These are phyloP conservation scores for Argyrosomus regius DNA, from an alignment of 2,797 vertebrate genomes.

Conservation along the genomic window DNA sequence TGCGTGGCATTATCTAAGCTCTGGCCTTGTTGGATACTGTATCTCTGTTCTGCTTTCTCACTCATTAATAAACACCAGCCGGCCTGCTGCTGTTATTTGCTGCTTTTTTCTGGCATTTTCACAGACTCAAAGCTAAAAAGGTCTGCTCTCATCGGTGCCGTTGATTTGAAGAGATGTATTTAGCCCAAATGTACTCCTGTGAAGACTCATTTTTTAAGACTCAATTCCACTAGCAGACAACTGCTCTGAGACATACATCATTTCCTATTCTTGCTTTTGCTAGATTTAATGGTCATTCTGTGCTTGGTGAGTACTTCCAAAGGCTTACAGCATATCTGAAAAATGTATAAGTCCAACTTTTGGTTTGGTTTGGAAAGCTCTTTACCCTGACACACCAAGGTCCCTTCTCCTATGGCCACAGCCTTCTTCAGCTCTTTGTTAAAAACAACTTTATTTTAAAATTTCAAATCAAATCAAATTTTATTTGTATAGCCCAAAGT, in stretches of 20 bases:
- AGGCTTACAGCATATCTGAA: conserved; percentile 6
- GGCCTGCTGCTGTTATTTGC: conserved; percentile 38
- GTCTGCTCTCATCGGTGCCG: conserved; percentile 31
- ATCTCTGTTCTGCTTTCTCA: conserved; percentile 47
- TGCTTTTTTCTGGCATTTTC: conserved; percentile 52
- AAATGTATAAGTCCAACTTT: conserved; percentile 8
- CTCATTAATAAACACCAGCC: conserved; percentile 65
- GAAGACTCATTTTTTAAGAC: conserved; percentile 13
- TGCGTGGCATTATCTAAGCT: conserved; percentile 69
- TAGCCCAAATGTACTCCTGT: conserved; percentile 5
- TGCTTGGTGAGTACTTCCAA: conserved; percentile 10
- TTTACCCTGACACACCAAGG: not conserved
- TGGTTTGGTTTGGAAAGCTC: conserved; percentile 10
- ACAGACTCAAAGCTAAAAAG: conserved; percentile 39
- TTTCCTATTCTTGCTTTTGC: conserved; percentile 6
- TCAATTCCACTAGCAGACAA: conserved; percentile 26
- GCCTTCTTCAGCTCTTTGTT: not conserved
- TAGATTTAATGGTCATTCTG: conserved; percentile 8
- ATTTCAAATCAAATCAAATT: too few species aligned
- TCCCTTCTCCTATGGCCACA: not conserved
- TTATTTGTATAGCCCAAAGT: too few species aligned
- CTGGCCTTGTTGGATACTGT: conserved; percentile 55
- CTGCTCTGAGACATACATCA: not conserved
- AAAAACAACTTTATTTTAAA: not conserved
- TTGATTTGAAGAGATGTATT: conserved; percentile 35